A percentile compares a stretch with the other conserved stretches of the same genome.
phyloP scores from a whole-genome alignment of 2,888 invertebrate genomes.

The Caprella mutica region DNA sequence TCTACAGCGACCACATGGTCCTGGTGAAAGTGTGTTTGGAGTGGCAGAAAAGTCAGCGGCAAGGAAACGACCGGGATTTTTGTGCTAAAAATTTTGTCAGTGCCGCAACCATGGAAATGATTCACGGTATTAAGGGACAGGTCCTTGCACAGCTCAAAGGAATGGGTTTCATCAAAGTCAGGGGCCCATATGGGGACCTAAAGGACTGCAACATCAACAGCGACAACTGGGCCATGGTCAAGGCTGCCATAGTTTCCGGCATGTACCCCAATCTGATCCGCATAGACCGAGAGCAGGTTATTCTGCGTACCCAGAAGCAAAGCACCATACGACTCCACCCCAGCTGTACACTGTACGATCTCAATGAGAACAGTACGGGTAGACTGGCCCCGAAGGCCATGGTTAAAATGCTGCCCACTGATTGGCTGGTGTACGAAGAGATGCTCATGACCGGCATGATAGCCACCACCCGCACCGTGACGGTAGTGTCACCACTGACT shows the following conservation, averaged over 20 bases:
- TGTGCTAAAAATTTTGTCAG: conserved; percentile 66
- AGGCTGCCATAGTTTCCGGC: conserved; percentile 76
- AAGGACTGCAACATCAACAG: conserved; percentile 68
- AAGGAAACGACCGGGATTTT: conserved; percentile 55
- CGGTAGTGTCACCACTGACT: conserved; percentile 66
- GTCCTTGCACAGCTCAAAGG: conserved; percentile 64
- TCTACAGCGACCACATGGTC: conserved; percentile 78
- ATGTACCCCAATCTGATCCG: conserved; percentile 78
- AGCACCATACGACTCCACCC: conserved; percentile 52
- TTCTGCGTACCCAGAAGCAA: conserved; percentile 54
- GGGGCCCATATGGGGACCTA: conserved; percentile 48
- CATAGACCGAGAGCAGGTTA: conserved; percentile 53
- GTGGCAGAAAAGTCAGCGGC: conserved; percentile 44
- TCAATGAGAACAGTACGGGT: conserved; percentile 36
- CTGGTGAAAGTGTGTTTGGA: conserved; percentile 62
- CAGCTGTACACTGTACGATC: conserved; percentile 49
- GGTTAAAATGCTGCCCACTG: conserved; percentile 51
- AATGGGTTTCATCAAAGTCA: conserved; percentile 55
- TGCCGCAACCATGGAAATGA: conserved; percentile 76
- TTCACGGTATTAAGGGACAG: conserved; percentile 70
- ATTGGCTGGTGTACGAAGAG: conserved; percentile 82
- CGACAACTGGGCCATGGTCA: conserved; percentile 79
- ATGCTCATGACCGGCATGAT: conserved; percentile 54
- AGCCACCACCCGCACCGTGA: conserved; percentile 64
- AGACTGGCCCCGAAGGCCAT: conserved; percentile 38